phyloP scores from a whole-genome alignment of 1,140 invertebrate species.

The Drosophila repleta region DNA sequence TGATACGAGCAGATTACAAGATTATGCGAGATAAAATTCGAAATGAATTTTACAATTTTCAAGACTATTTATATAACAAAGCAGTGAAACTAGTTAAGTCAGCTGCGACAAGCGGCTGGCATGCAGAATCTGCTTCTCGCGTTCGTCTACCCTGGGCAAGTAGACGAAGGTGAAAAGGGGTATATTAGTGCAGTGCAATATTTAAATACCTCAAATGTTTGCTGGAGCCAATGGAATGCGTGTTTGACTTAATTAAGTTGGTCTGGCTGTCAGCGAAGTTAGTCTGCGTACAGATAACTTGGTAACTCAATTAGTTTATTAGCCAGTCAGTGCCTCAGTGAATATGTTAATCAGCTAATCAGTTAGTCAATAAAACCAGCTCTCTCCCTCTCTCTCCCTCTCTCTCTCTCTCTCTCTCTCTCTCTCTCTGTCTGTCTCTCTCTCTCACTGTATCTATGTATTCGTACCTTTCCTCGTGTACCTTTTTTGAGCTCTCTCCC shows the following conservation, averaged over 20 bases:
- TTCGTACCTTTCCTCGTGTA: too few species aligned
- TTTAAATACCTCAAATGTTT: too few species aligned
- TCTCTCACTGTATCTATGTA: too few species aligned
- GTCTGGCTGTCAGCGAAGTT: too few species aligned
- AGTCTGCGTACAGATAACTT: not conserved
- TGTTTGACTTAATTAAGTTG: too few species aligned
- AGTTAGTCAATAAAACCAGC: not conserved
- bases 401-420: too few species aligned
- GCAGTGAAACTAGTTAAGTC: constrained; percentile 17
- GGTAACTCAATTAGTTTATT: not conserved
- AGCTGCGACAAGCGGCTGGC: constrained; percentile 9
- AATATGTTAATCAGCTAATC: not conserved
- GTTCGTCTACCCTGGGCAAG: not conserved
- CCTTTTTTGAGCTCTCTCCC: too few species aligned
- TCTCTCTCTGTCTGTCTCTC: too few species aligned
- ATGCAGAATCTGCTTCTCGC: constrained; percentile 21
- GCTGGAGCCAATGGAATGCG: too few species aligned
- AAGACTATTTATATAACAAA: constrained; percentile 58
- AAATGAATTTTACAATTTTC: constrained; percentile 1
- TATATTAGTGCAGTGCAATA: too few species aligned
- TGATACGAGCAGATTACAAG: constrained; percentile 34
- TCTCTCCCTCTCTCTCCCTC: too few species aligned
- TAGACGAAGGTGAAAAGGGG: too few species aligned
- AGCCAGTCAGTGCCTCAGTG: not conserved
- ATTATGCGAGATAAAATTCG: constrained; percentile 16